Conservation (phyloP, 2,113 vertebrate species). For the Spermophilus dauricus region DNA sequence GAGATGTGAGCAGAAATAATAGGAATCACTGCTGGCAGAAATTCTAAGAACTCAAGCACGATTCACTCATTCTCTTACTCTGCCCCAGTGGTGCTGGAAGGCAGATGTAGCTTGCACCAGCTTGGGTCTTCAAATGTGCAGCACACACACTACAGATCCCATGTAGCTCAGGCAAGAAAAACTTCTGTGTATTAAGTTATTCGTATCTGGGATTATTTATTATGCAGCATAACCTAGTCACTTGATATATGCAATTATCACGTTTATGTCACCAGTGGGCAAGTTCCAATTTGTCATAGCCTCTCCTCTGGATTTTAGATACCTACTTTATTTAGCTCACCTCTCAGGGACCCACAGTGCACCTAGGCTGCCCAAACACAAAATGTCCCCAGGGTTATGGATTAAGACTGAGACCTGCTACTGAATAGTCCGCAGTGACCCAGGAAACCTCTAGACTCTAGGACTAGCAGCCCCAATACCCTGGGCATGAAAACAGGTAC, state of each 20-base stretch:
- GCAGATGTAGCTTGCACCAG: neutral
- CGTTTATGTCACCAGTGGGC: neutral
- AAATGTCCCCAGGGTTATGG: neutral
- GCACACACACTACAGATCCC: neutral
- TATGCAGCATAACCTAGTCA: neutral
- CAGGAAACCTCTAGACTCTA: neutral
- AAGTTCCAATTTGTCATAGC: neutral
- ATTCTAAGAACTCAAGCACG: no score
- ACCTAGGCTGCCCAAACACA: neutral
- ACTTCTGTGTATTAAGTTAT: neutral
- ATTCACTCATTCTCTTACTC: neutral
- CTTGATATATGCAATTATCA: neutral
- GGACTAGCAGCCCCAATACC: neutral
- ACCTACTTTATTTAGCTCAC: neutral
- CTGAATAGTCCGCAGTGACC: fast-evolving
- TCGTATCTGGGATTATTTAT: neutral
- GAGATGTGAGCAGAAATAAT: neutral
- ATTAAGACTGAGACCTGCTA: neutral
- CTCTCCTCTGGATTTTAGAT: neutral
- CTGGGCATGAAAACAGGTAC: neutral
- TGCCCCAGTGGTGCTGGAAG: neutral
- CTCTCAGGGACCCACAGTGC: neutral
- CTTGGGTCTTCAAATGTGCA: neutral
- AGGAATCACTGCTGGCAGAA: no score
- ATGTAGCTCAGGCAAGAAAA: neutral